Conservation (phyloP, 2,113 vertebrate genomes). For the Erythrolamprus reginae region DNA sequence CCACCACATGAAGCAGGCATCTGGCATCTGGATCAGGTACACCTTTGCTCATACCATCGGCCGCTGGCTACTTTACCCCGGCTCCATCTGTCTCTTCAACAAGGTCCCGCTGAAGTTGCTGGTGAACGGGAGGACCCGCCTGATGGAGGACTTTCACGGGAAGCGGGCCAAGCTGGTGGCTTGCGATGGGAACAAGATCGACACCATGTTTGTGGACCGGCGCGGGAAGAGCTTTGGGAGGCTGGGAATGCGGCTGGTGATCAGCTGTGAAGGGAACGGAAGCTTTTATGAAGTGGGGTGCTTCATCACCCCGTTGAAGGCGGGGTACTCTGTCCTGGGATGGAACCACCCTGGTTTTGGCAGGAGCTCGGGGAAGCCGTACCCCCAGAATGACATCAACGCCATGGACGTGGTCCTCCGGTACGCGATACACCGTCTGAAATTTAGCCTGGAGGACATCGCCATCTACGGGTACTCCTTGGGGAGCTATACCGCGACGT, state of each 20-base stretch:
- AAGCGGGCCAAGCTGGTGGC: conserved; percentile 84
- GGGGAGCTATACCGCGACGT: conserved; percentile 81
- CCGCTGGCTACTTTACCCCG: conserved; percentile 86
- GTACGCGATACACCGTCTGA: conserved; percentile 78
- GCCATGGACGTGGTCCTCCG: conserved; percentile 87
- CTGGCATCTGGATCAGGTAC: conserved; percentile 71
- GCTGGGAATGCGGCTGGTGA: conserved; percentile 63
- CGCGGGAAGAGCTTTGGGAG: conserved; percentile 66
- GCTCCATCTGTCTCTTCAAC: conserved; percentile 85
- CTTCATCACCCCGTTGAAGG: conserved; percentile 82
- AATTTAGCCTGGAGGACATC: conserved; percentile 72
- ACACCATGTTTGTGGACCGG: conserved; percentile 89
- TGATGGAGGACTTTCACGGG: conserved; percentile 67
- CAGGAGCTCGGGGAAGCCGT: conserved; percentile 81
- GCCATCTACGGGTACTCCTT: conserved; percentile 87
- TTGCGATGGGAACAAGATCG: conserved; percentile 86
- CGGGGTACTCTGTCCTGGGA: conserved; percentile 85
- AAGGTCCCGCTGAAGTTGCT: conserved; percentile 81
- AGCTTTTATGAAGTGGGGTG: conserved; percentile 91
- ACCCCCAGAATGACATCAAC: conserved; percentile 83
- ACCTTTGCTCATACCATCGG: conserved; percentile 82
- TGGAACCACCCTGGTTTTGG: conserved; percentile 90
- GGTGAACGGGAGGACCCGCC: background rate
- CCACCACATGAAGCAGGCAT: conserved; percentile 64
- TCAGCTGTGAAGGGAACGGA: conserved; percentile 88